Conservation (phyloP, 2,797 vertebrate genomes). For the Monodelphis domestica region DNA sequence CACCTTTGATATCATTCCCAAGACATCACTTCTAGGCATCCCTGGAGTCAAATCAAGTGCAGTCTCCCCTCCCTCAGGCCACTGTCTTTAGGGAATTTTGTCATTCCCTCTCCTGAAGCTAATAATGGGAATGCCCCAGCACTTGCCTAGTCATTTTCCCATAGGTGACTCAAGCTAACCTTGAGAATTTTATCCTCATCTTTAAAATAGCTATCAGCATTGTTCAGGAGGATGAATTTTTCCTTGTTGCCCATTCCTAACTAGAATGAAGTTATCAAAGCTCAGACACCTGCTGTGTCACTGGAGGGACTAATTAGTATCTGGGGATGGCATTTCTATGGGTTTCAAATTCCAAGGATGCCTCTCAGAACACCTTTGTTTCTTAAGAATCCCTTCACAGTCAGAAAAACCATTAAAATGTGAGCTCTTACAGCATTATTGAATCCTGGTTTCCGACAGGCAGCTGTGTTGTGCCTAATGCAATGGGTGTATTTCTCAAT, state of each 20-base stretch:
- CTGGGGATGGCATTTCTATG: slow-evolving; percentile 32
- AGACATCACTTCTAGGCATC: background rate
- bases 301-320: background rate
- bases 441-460: slow-evolving; percentile 60
- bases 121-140: background rate
- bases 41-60: background rate
- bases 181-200: background rate
- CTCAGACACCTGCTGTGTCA: slow-evolving; percentile 63
- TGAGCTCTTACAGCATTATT: slow-evolving; percentile 71
- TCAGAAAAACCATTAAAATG: slow-evolving; percentile 44
- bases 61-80: background rate
- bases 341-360: slow-evolving; percentile 16
- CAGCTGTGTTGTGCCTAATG: slow-evolving; percentile 73
- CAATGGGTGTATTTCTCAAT: slow-evolving; percentile 46
- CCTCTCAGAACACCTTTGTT: slow-evolving; percentile 74
- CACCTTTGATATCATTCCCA: background rate
- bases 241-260: slow-evolving; percentile 35
- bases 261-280: background rate
- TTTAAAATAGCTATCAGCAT: slow-evolving; percentile 42
- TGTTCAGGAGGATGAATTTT: background rate
- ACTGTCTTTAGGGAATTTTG: background rate
- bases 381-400: slow-evolving; percentile 73
- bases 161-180: background rate
- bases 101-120: background rate
- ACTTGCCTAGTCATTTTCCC: slow-evolving; percentile 19